Evolutionary conservation across 2,113 vertebrate species (phyloP), one percentile per base, ranked within the genome.

Genomic region (Caloenas nicobarica): DNA sequence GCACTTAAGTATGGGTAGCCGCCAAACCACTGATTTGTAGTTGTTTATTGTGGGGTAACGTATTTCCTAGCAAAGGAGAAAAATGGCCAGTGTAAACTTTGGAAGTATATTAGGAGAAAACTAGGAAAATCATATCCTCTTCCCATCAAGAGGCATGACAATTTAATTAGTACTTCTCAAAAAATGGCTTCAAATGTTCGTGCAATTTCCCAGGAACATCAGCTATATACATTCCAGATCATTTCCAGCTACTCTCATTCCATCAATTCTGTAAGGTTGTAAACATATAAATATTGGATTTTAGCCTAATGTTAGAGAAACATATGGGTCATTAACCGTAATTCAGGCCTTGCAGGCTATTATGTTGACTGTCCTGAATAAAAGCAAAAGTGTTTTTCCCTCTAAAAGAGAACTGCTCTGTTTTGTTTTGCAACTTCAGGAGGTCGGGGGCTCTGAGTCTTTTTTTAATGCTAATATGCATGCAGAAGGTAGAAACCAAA

Each of bases 261-360:
- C 64, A 36, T 72, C 72, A 73, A 86, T 91, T 94, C 1, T 22
- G 13, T 89, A 73, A 56, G 25, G 61, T 89, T 13, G 4, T 65
- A 91, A 94, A 95, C 91, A 86, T 88, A 88, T 53, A 93, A 95
- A 94, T 79, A 94, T 22, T 89, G 88, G 89, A 91, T 77, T 91
- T 92, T 81, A 73, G 48, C 76, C 62, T 87, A 78, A 7, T 85
- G 62, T 19, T 77, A 40, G 83, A 61, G 81, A 94, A 90, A 48
- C 54, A 60, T 62, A 81, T 60, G 85, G 91, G 76, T 91, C 93
- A 95, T 95, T 96, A 96, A 81, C 64, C 88, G 72, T 51, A 93
- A 94, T 93, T 88, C 79, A 92, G 77, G 68, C 66, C 83, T 91
- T 93, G 60, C 33, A 93, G 68, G 72, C 81, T 95, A 50, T 93